These are phyloP conservation scores for Catocala fraxini DNA, from an alignment of 2,888 invertebrate genomes.

Conservation along the genomic window DNA sequence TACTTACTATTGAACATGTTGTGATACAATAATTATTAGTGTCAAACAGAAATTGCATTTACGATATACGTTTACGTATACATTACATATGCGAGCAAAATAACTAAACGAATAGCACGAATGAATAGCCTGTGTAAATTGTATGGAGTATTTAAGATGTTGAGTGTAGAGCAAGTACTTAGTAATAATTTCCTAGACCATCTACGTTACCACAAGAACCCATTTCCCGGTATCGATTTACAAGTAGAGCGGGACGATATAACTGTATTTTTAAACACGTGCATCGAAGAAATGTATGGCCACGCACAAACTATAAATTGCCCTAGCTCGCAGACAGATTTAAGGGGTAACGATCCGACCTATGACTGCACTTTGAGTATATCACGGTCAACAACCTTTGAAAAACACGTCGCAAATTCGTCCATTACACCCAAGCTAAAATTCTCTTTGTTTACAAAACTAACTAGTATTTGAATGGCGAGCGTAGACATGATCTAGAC, in stretches of 20 bases:
- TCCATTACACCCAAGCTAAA: slow-evolving; percentile 1
- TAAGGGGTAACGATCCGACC: slow-evolving; percentile 28
- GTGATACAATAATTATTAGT: slow-evolving; percentile 16
- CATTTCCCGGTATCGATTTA: slow-evolving; percentile 28
- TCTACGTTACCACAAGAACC: slow-evolving; percentile 17
- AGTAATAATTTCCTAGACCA: slow-evolving; percentile 15
- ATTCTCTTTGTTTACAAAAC: slow-evolving; percentile 20
- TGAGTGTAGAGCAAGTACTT: slow-evolving; percentile 7
- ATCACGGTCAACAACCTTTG: slow-evolving; percentile 21
- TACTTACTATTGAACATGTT: slow-evolving; percentile 23
- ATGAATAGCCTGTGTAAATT: slow-evolving; percentile 5
- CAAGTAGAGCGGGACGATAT: slow-evolving; percentile 36
- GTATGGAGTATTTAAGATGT: slow-evolving; percentile 6
- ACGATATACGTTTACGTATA: neutral
- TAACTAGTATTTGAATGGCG: slow-evolving; percentile 13
- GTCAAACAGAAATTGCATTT: slow-evolving; percentile 3
- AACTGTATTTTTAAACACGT: slow-evolving; percentile 30
- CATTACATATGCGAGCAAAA: neutral
- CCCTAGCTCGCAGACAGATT: slow-evolving; percentile 27
- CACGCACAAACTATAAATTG: slow-evolving; percentile 24
- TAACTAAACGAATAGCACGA: neutral
- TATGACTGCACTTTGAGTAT: slow-evolving; percentile 22
- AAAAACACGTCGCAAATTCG: slow-evolving; percentile 13
- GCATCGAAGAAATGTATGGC: slow-evolving; percentile 15
- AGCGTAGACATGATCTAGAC: slow-evolving; percentile 12